Percentiles rank a stretch among this genome's conserved stretches.
phyloP scores from a whole-genome alignment of 2,888 invertebrate species.

The Rotaria magnacalcarata region DNA sequence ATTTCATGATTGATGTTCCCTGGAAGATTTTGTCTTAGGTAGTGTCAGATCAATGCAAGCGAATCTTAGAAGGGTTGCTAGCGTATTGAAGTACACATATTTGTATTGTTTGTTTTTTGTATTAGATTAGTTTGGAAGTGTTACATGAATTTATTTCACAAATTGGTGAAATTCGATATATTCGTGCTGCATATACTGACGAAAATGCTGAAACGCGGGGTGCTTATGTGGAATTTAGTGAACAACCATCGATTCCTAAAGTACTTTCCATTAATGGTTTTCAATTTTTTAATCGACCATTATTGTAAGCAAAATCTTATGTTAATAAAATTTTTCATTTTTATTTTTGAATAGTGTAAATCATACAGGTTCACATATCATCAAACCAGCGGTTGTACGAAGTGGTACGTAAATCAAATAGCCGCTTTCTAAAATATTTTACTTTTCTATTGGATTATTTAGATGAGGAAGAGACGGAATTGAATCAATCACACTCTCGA shows the following conservation, averaged over 20 bases:
- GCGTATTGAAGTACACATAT: too few species aligned
- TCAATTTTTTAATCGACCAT: conserved; percentile 29
- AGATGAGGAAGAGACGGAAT: too few species aligned
- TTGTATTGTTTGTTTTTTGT: too few species aligned
- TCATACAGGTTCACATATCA: not conserved
- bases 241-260: conserved; percentile 79
- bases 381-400: too few species aligned
- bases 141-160: conserved; percentile 71
- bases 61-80: too few species aligned
- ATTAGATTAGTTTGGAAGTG: not conserved
- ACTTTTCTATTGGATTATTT: too few species aligned
- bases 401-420: not conserved
- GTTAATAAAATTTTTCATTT: not conserved
- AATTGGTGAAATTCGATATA: conserved; percentile 88
- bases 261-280: conserved; percentile 74
- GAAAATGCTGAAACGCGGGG: conserved; percentile 66
- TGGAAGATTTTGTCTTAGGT: too few species aligned
- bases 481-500: not conserved
- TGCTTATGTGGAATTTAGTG: conserved; percentile 85
- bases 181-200: conserved; percentile 77
- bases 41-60: too few species aligned
- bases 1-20: too few species aligned
- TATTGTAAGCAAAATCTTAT: not conserved
- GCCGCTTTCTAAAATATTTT: too few species aligned
- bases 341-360: not conserved